Percentiles rank a stretch among this genome's conserved stretches.
These are phyloP conservation scores for Erythrocercus mccallii DNA, from an alignment of 2,113 vertebrate genomes.

Conservation along the genomic window DNA sequence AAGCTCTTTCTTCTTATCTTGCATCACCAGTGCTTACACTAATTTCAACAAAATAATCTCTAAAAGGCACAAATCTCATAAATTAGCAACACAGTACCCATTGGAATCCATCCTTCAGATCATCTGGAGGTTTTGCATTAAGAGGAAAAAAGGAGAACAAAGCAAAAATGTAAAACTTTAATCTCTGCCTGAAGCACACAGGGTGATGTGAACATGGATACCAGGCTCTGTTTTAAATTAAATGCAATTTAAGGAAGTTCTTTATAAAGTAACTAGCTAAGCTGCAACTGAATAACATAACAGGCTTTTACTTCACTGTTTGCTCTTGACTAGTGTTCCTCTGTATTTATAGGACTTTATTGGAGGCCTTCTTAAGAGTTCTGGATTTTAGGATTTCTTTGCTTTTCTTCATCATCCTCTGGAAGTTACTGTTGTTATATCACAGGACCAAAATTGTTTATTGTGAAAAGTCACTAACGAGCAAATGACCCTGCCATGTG, in stretches of 20 bases:
- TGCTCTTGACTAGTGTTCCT: background rate
- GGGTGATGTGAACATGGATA: constrained; percentile 42
- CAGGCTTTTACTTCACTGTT: background rate
- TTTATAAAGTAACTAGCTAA: background rate
- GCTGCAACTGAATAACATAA: background rate
- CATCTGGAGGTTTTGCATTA: constrained; percentile 20
- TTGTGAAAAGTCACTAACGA: constrained; percentile 85
- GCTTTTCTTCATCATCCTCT: constrained; percentile 6
- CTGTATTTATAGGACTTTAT: constrained; percentile 24
- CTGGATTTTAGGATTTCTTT: background rate
- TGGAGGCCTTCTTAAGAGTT: background rate
- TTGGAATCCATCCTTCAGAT: constrained; percentile 51
- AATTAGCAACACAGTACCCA: constrained; percentile 27
- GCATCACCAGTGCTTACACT: constrained; percentile 63
- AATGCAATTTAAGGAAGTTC: constrained; percentile 24
- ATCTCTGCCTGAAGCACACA: constrained; percentile 39
- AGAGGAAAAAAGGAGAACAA: background rate
- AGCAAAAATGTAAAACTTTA: constrained; percentile 33
- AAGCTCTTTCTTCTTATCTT: constrained; percentile 66
- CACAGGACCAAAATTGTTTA: constrained; percentile 77
- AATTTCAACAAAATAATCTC: constrained; percentile 70
- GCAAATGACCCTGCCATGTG: constrained; percentile 84
- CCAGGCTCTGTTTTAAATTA: constrained; percentile 14
- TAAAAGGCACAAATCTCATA: constrained; percentile 58
- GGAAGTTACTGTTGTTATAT: constrained; percentile 60